Evolutionary conservation across 2,888 invertebrate genomes (phyloP), one percentile per base, ranked within the genome.

Genomic region (Heliconius charithonia): DNA sequence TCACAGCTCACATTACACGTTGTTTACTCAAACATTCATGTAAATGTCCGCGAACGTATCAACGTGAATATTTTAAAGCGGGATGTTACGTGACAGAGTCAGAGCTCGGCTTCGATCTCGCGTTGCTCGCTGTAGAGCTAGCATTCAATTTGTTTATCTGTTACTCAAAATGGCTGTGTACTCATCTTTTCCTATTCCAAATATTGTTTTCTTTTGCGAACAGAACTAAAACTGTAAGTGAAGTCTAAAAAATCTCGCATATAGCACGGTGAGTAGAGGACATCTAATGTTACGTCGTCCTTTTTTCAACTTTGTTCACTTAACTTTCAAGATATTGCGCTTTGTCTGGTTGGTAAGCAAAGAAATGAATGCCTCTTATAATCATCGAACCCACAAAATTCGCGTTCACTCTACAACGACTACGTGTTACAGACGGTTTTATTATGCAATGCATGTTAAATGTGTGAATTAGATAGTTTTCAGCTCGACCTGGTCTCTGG

Each of bases 21-120:
- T 77, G 66, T 59, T 67, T 27, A 37, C 65, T 77, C 72, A 77
- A 77, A 77, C 72, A 77, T 77, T 77, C 65, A 73, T 77, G 73
- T 71, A 77, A 77, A 77, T 73, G 77, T 77, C 77, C 77, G 37
- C 66, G 66, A 62, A 37, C 62, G 59, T 37, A 37, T 73, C 73
- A 25, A 25, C 66, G 51, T 65, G 51, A 67, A 56, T 66, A 75
- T 75, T 66, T 75, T 66, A 75, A 27, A 45, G 56, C n/a, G 51
- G 51, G 29, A 37, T 62, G 25, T 73, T 63, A 41, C 73, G 62
- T 59, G 62, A 73, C 37, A 59, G 37, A 37, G 37, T 9, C 62
- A 37, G 37, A 16, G 51, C 71, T 12, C 13, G 66, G 29, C 56
- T 56, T n/a, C 51, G 29, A 32, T 13, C 29, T 71, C 27, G 62